Base-by-base conservation (phyloP, 2,113 vertebrate genomes). In the human region DNA sequence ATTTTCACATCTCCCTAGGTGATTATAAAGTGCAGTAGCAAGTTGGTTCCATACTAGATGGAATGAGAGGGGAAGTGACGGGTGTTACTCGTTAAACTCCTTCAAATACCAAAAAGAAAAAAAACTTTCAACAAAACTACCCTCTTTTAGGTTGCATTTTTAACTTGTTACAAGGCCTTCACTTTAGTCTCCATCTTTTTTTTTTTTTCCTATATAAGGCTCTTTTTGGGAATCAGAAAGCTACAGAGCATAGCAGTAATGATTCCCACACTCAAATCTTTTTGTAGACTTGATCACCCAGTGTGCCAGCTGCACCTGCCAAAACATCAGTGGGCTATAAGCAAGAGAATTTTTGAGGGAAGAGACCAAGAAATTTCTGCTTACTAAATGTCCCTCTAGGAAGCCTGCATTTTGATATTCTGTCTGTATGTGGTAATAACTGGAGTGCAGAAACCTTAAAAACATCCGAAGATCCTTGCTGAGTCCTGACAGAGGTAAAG, bases 401-500 rank as follows among this genome's bases (percentile, higher is more conserved):
- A 90, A 81, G 20, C 48, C 40, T 85, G n/a, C 17, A 50, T 92
- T 96, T 76, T 96, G 45, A 78, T 79, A 76, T 35, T 81, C 75
- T 72, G 57, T 45, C n/a, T 20, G 57, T 22, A 70, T 64, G 70
- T 0, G 40, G 38, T 17, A 70, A 40, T 57, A 38, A 45, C 22
- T 18, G 35, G 57, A 35, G 32, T 38, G 10, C 20, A 40, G 66
- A 61, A 43, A 72, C 64, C 68, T 94, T 94, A 18, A 79, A 64
- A 79, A 64, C 12, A 64, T 64, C 27, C 0, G 1, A 64, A 92
- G 50, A 23, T 68, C 27, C 43, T 81, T 48, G 50, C 61, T 72
- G 59, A 72, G 66, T 83, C 25, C 17, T 20, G 30, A 90, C 2
- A 27, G 17, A 25, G 14, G 30, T 22, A 23, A 93, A 96, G 30